Percentiles rank a stretch among this genome's conserved stretches.
Evolutionary conservation across 2,113 vertebrate genomes (phyloP).

Genomic region (Eurypyga helias): DNA sequence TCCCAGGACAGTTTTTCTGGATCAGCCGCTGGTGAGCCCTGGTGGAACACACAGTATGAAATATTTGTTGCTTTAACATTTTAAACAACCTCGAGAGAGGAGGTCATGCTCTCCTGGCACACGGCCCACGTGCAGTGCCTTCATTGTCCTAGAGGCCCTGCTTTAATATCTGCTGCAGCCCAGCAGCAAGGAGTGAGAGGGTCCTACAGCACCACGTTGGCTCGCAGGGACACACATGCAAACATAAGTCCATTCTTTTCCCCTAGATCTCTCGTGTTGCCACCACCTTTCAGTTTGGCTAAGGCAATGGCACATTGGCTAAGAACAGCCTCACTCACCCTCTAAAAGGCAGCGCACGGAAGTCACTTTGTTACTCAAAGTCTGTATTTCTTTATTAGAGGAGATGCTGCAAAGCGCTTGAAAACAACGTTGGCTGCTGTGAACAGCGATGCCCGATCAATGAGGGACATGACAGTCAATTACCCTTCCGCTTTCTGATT

Average conservation of each 20-base stretch:
- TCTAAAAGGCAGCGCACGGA: constrained; percentile 17
- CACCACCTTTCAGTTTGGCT: neutral
- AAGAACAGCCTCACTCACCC: constrained; percentile 17
- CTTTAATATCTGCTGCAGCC: neutral
- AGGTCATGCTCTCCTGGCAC: neutral
- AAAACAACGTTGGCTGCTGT: constrained; percentile 64
- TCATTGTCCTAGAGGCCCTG: neutral
- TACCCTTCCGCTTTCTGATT: constrained; percentile 76
- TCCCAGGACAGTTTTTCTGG: constrained; percentile 30
- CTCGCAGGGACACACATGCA: neutral
- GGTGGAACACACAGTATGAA: constrained; percentile 1
- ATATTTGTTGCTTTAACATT: constrained; percentile 33
- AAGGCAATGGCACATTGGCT: neutral
- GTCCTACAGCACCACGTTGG: neutral
- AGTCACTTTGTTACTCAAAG: constrained; percentile 63
- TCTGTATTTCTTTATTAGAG: constrained; percentile 60
- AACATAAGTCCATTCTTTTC: neutral
- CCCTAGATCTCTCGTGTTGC: neutral
- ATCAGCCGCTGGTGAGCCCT: neutral
- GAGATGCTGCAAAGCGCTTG: constrained; percentile 66
- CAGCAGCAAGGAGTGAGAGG: neutral
- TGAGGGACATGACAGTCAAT: constrained; percentile 73
- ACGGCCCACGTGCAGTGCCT: neutral
- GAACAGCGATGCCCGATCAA: constrained; percentile 61
- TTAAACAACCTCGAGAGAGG: constrained; percentile 1